Percentiles rank a stretch among this genome's conserved stretches.
Conservation (phyloP, 2,113 vertebrate genomes). For the Phaethornis superciliosus region DNA sequence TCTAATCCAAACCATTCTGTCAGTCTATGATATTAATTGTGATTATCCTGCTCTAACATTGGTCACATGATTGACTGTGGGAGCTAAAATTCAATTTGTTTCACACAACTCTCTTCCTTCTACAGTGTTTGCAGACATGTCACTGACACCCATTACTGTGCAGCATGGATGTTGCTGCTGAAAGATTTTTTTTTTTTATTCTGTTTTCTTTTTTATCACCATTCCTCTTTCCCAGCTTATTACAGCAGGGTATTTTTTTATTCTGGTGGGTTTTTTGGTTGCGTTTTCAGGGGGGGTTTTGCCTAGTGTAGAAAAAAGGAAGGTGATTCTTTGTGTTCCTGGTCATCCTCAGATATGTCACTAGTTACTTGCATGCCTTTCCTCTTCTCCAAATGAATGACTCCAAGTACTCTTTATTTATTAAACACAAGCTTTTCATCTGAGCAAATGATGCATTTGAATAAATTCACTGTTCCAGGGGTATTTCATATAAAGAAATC, state of each 20-base stretch:
- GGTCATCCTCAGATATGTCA: not conserved
- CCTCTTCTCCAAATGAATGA: not conserved
- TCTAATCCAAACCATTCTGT: not conserved
- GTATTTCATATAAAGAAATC: not conserved
- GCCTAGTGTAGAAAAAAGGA: not conserved
- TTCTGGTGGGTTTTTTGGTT: not conserved
- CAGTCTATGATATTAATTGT: not conserved
- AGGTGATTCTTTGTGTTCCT: not conserved
- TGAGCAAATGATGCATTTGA: not conserved
- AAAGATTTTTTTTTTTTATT: not conserved
- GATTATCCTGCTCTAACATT: not conserved
- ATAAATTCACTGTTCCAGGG: not conserved
- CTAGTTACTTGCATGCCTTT: not conserved
- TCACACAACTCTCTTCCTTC: not conserved
- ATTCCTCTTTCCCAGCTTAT: not conserved
- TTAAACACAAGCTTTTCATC: not conserved
- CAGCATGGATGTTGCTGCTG: not conserved
- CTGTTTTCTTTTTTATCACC: not conserved
- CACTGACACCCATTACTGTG: not conserved
- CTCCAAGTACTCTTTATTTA: not conserved
- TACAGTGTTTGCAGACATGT: not conserved
- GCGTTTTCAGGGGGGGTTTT: not conserved
- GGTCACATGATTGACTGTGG: not conserved
- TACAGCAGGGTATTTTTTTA: not conserved
- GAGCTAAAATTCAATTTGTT: not conserved